Percentiles rank a stretch among this genome's conserved stretches.
Conservation (phyloP, 2,888 invertebrate genomes). For the Coelogynopora nodosa region DNA sequence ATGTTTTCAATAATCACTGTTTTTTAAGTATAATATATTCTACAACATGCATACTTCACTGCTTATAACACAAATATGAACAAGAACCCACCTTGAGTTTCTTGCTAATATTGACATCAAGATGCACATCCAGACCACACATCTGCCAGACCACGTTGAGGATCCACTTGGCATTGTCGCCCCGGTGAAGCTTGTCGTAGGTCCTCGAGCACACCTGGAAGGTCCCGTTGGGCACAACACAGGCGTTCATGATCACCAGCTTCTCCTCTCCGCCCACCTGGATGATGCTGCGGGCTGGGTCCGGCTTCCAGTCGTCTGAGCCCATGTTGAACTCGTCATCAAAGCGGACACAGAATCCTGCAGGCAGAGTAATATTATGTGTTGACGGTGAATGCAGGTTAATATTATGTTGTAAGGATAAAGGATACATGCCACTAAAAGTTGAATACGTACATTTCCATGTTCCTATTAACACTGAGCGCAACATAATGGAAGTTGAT, state of each 20-base stretch:
- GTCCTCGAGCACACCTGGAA: slow-evolving; percentile 94
- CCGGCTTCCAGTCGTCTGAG: slow-evolving; percentile 93
- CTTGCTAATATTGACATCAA: slow-evolving; percentile 92
- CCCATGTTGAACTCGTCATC: slow-evolving; percentile 95
- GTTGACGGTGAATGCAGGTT: too few species aligned
- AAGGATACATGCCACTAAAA: too few species aligned
- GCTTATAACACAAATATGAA: too few species aligned
- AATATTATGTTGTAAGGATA: too few species aligned
- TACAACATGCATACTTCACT: too few species aligned
- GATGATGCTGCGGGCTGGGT: slow-evolving; percentile 64
- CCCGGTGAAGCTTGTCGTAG: slow-evolving; percentile 67
- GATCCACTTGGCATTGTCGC: slow-evolving; percentile 83
- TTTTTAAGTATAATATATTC: too few species aligned
- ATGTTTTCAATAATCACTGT: too few species aligned
- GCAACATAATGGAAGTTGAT: too few species aligned
- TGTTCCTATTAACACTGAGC: too few species aligned
- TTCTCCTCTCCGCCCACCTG: slow-evolving; percentile 67
- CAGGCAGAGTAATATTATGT: too few species aligned
- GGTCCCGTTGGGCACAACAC: slow-evolving; percentile 96
- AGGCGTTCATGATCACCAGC: slow-evolving; percentile 64
- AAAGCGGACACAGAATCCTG: slow-evolving; percentile 73
- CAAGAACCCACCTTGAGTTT: slow-evolving; percentile 68
- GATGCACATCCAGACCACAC: slow-evolving; percentile 94
- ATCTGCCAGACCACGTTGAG: slow-evolving; percentile 97
- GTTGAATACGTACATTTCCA: too few species aligned